Base-by-base conservation (phyloP, 2,113 vertebrate genomes). In the Gymnocephalus cernua region DNA sequence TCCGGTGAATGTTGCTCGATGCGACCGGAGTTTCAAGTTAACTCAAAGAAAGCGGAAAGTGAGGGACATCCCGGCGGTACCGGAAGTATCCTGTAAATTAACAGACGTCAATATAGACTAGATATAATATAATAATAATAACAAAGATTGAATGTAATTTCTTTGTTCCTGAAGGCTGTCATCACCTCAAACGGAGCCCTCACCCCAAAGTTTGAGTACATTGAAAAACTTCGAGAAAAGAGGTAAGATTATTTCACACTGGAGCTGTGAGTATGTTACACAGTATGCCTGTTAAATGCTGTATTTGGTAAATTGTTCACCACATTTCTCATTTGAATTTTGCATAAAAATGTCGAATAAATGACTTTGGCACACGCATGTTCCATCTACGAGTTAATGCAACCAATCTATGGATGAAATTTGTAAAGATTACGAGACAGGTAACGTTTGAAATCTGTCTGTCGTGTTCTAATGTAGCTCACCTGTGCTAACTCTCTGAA, bases 161-260 rank as follows among this genome's bases (percentile, higher is more conserved):
- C 10, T 51, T 68, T 74, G 7, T 83, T 50, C 11, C 87, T 95
- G 67, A 91, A 99, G 98, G 97, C 98, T 88, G 96, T 99, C 87
- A 99, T 99, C 93, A 95, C 97, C 41, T 98, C 98, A 61, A 99
- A 99, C 47, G 97, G 98, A 84, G 92, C 80, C n/a, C 94, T 99
- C 86, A 96, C 97, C 87, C 93, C 97, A 6, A 99, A 99, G 86
- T 99, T 97, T 94, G 96, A 99, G 80, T 99, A 99, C 89, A 99
- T 99, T 65, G 96, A 97, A 92, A 99, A 96, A 87, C 85, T 99
- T 54, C 94, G 97, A 78, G 96, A 98, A 59, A 95, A 73, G 93
- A 97, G 96, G 98, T 99, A 96, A 90, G 88, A 61, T 66, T 48
- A 6, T 41, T 63, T 45, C 61, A 25, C 8, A 6, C 35, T 48